phyloP scores from a whole-genome alignment of 2,888 invertebrate species.

The Apomyelois bistriatella region DNA sequence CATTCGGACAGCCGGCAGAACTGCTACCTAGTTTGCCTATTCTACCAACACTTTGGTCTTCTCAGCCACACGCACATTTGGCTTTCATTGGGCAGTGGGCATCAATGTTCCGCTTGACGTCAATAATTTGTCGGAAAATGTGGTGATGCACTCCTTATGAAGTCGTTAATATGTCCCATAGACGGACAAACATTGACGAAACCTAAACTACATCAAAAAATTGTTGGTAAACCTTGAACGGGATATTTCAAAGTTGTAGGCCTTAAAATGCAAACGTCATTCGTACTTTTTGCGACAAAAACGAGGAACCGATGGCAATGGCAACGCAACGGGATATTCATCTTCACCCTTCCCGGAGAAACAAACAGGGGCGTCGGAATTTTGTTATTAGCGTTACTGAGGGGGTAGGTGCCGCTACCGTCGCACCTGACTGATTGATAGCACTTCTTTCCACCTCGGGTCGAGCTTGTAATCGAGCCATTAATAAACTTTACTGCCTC shows the following conservation, averaged over 20 bases:
- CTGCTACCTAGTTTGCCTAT: constrained; percentile 54
- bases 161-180: no score
- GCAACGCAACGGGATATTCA: constrained; percentile 58
- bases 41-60: constrained; percentile 35
- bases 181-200: no score
- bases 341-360: constrained; percentile 73
- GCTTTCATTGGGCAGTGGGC: background rate
- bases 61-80: background rate
- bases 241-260: no score
- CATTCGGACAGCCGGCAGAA: constrained; percentile 71
- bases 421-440: constrained; percentile 80
- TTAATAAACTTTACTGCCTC: constrained; percentile 79
- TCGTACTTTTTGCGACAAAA: constrained; percentile 39
- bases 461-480: constrained; percentile 80
- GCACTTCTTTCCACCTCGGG: constrained; percentile 79
- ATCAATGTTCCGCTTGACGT: no score
- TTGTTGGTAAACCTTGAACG: no score
- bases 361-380: constrained; percentile 76
- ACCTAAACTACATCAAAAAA: background rate
- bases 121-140: no score
- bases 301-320: constrained; percentile 46
- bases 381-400: constrained; percentile 78
- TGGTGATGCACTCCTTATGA: no score
- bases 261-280: constrained; percentile 22
- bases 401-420: constrained; percentile 64